These are phyloP conservation scores for Leptoclinus maculatus DNA, from an alignment of 2,797 vertebrate species.

Conservation along the genomic window DNA sequence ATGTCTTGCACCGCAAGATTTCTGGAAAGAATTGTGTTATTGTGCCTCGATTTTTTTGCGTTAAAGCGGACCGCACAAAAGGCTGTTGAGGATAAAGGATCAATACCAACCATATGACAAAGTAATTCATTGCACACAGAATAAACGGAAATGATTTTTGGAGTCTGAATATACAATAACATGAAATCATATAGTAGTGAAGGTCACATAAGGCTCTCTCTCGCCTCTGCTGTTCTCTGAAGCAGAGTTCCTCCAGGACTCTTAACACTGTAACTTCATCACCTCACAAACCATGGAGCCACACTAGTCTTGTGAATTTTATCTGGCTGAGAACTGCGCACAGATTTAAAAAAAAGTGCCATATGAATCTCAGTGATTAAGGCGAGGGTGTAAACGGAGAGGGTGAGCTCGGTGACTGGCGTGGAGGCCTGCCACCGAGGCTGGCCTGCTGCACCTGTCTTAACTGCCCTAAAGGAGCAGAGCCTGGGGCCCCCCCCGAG, in stretches of 20 bases:
- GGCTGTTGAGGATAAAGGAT: neutral
- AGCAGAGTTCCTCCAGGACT: constrained; percentile 17
- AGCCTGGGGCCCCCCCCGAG: constrained; percentile 63
- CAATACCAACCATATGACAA: neutral
- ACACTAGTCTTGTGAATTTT: constrained; percentile 53
- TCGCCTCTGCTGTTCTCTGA: constrained; percentile 39
- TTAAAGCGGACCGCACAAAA: constrained; percentile 23
- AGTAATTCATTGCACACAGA: neutral
- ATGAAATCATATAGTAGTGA: neutral
- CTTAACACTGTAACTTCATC: constrained; percentile 63
- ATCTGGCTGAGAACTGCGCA: constrained; percentile 58
- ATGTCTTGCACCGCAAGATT: constrained; percentile 39
- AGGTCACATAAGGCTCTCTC: constrained; percentile 43
- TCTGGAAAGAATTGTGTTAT: constrained; percentile 36
- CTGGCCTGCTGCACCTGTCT: constrained; percentile 78
- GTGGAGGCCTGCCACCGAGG: constrained; percentile 40
- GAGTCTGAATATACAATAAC: neutral
- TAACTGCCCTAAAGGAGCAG: constrained; percentile 58
- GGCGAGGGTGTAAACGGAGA: constrained; percentile 74
- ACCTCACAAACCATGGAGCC: constrained; percentile 62
- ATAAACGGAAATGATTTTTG: neutral
- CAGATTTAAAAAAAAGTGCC: constrained; percentile 49
- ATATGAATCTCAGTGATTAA: constrained; percentile 70
- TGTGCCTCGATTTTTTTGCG: constrained; percentile 38
- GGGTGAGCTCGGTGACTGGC: constrained; percentile 56